These are phyloP conservation scores for Matsumurasca onukii DNA, from an alignment of 1,140 invertebrate genomes.

Conservation along the genomic window DNA sequence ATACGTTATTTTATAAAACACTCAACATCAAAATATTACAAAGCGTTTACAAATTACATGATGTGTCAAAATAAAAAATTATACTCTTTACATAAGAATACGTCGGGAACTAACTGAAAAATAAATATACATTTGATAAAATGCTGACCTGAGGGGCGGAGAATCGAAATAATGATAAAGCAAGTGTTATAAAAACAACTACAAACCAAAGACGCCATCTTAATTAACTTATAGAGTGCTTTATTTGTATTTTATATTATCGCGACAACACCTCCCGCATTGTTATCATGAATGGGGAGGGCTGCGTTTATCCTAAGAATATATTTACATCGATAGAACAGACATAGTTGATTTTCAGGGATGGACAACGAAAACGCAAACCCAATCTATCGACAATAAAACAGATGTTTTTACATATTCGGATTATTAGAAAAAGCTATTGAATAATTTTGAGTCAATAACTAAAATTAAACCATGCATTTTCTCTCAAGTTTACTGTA, in stretches of 20 bases:
- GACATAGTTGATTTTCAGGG: conserved; percentile 16
- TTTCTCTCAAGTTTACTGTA: too few relatives aligned
- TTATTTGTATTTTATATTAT: conserved; percentile 23
- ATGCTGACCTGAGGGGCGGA: conserved; percentile 14
- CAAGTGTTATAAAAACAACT: conserved; percentile 15
- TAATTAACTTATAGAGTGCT: conserved; percentile 25
- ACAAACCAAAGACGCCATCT: conserved; percentile 22
- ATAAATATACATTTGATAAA: conserved; percentile 13
- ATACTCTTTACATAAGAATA: neutral
- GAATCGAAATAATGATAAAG: conserved; percentile 18
- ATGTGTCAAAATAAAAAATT: conserved; percentile 8
- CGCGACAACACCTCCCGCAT: conserved; percentile 14
- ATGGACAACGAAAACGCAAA: neutral
- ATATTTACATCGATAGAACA: conserved; percentile 24
- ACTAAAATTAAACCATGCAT: too few relatives aligned
- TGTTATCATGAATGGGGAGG: conserved; percentile 22
- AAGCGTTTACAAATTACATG: neutral
- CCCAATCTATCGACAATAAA: too few relatives aligned
- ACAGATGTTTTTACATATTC: too few relatives aligned
- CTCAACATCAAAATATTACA: neutral
- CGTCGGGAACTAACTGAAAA: neutral
- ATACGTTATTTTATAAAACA: conserved; percentile 1
- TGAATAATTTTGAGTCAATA: too few relatives aligned
- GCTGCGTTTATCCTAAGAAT: conserved; percentile 18
- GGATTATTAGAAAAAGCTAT: too few relatives aligned